A percentile compares a stretch with the other conserved stretches of the same genome.
Conservation (phyloP, 2,113 vertebrate genomes). For the Ifrita kowaldi region DNA sequence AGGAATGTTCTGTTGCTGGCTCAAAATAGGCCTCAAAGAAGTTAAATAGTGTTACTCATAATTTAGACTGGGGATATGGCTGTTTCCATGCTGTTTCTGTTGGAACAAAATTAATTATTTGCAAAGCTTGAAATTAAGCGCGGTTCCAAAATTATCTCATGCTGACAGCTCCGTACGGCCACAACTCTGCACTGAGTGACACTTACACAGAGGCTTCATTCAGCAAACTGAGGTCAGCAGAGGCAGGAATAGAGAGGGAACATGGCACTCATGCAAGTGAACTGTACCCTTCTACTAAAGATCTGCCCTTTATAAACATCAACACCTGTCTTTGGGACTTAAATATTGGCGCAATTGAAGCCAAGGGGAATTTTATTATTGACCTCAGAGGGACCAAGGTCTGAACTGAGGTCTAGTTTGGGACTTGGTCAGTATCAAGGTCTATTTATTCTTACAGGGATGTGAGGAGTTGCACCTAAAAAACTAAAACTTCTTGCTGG, state of each 20-base stretch:
- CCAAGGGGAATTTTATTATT: neutral
- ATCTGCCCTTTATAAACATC: neutral
- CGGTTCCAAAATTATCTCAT: neutral
- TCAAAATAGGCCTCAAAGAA: constrained; percentile 13
- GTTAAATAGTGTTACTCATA: constrained; percentile 1
- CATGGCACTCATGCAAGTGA: accelerated
- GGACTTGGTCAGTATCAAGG: neutral
- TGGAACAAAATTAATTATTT: neutral
- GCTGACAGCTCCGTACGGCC: neutral
- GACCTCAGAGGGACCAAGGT: neutral
- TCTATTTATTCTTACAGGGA: neutral
- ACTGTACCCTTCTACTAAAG: neutral
- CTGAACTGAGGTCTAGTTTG: neutral
- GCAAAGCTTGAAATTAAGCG: neutral
- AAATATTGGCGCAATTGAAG: neutral
- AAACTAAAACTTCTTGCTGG: neutral
- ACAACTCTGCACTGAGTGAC: neutral
- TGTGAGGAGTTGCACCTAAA: neutral
- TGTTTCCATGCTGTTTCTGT: constrained; percentile 10
- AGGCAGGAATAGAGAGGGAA: neutral
- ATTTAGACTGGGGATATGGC: neutral
- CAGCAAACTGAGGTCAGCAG: neutral
- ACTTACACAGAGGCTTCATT: neutral
- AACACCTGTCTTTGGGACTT: neutral
- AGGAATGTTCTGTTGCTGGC: neutral